Conservation (phyloP, 2,797 vertebrate species). For the Furcifer pardalis region DNA sequence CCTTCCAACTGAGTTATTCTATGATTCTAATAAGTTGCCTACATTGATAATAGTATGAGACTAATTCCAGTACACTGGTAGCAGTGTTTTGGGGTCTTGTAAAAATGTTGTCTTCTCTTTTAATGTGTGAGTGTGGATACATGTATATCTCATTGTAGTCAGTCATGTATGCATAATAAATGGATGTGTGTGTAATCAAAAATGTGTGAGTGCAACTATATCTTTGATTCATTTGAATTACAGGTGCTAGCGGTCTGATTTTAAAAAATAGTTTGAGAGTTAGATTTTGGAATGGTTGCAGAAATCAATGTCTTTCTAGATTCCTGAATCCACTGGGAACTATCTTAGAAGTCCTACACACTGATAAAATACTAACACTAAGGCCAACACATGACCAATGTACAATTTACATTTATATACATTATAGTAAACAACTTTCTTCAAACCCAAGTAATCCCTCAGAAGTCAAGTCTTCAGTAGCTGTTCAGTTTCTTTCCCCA, state of each 20-base stretch:
- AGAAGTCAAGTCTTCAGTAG: slow-evolving; percentile 79
- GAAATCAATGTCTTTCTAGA: slow-evolving; percentile 47
- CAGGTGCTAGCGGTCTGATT: background rate
- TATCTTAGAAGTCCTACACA: slow-evolving; percentile 58
- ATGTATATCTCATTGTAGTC: no score
- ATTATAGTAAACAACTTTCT: slow-evolving; percentile 79
- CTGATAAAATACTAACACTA: slow-evolving; percentile 66
- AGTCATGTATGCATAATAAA: no score
- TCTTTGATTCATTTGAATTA: background rate
- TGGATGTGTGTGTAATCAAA: no score
- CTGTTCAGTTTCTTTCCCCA: slow-evolving; percentile 69
- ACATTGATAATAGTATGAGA: background rate
- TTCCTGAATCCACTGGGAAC: slow-evolving; percentile 37
- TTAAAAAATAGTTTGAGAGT: background rate
- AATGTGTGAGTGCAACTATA: background rate
- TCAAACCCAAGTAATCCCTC: slow-evolving; percentile 67
- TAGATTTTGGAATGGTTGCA: slow-evolving; percentile 16
- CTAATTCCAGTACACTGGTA: background rate
- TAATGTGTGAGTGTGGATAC: background rate
- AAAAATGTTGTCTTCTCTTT: background rate
- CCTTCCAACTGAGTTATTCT: no score
- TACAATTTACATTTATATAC: slow-evolving; percentile 88
- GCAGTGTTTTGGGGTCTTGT: background rate
- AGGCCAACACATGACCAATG: slow-evolving; percentile 81
- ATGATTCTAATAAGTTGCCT: no score